Evolutionary conservation across 2,113 vertebrate genomes (phyloP).

Genomic region (Dasyurus viverrinus): DNA sequence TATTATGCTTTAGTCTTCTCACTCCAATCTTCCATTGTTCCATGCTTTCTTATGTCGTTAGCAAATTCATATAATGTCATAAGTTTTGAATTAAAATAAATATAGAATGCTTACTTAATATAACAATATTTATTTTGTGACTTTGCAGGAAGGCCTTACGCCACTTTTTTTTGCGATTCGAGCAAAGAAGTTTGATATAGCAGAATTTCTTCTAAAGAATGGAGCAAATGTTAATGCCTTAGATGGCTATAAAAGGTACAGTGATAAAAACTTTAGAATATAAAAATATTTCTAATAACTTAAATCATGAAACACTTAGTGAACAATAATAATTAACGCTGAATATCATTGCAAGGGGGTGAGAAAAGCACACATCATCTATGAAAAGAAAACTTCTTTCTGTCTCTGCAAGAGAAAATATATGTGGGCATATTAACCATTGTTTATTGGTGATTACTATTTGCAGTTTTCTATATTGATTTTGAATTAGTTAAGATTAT

Average conservation of each 20-base stretch:
- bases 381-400: no score
- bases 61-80: no score
- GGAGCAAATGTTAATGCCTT: constrained; percentile 45
- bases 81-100: not conserved
- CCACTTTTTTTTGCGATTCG: constrained; percentile 88
- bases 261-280: not conserved
- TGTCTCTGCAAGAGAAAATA: no score
- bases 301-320: not conserved
- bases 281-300: not conserved
- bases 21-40: no score
- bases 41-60: no score
- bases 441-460: no score
- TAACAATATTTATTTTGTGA: not conserved
- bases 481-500: no score
- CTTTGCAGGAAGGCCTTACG: constrained; percentile 88
- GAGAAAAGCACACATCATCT: no score
- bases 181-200: constrained; percentile 88
- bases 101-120: constrained; percentile 3
- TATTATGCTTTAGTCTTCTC: no score
- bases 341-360: not conserved
- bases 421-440: no score
- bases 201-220: constrained; percentile 89
- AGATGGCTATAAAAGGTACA: constrained; percentile 83
- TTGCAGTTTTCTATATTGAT: no score
- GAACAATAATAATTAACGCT: not conserved